Evolutionary conservation across 2,888 invertebrate genomes (phyloP), one percentile per base, ranked within the genome.

Genomic region (Eudemis profundana): DNA sequence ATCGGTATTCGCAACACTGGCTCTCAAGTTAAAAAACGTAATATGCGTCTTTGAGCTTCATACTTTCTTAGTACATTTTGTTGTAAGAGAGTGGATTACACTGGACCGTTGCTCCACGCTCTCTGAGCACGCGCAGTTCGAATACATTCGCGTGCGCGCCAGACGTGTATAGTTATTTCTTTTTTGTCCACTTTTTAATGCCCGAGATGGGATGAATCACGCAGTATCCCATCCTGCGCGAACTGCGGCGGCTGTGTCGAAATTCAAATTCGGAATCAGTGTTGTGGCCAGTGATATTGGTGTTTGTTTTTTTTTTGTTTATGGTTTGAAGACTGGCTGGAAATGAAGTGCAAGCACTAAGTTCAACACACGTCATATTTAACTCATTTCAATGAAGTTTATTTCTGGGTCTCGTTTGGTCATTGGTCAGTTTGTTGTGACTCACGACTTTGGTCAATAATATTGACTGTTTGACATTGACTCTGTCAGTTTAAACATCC

Each of bases 181-280:
- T 74, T 76, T 78, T 78, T 77, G 72, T 74, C 69, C 70, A 72
- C 75, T 78, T 78, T 78, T 82, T 83, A 82, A 78, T 79, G 71
- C 71, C 69, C 69, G 77, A 77, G 78, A 82, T 81, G 81, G 82
- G 87, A 89, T 89, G 90, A 90, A 84, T 89, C 90, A 89, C 78
- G 73, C 63, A 89, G 89, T 89, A 82, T 78, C 78, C 72, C 73
- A 74, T 74, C 77, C 78, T 77, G 80, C 83, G 82, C 78, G 81
- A 77, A 78, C 64, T 70, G 72, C 61, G 78, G 78, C 72, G 74
- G 74, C 74, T 78, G 75, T 77, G 77, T 76, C 70, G 67, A 73
- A 68, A 76, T 76, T 78, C 63, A 67, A 77, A 75, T 71, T 71
- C 67, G 66, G 71, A 74, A 73, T 61, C 51, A 49, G 64, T 59